Base-by-base conservation (phyloP, 2,888 invertebrate species). In the Tenthredo notha region DNA sequence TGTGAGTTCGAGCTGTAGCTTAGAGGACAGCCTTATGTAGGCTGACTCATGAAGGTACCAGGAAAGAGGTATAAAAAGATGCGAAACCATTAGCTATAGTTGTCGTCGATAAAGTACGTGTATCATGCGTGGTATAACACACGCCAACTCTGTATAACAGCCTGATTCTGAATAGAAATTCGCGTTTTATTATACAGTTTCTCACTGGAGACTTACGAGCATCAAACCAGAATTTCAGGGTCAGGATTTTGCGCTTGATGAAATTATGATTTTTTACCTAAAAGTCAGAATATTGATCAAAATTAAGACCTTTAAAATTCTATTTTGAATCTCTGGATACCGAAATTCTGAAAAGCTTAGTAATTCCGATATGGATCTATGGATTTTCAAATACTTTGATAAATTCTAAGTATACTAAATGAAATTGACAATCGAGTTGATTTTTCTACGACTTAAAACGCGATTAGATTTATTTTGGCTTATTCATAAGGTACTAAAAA, bases 11-110 rank as follows among this genome's bases (percentile, higher is more conserved):
- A 87, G 88, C 87, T 88, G 87, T 84, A 87, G 88, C 87, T 88
- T 88, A 89, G 89, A 88, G 88, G 90, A 89, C 88, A 88, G 89
- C 92, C 92, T 92, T 92, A 92, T 91, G 92, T 89, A 92, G 92
- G 88, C 90, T 90, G 91, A 91, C 88, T 90, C 88, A 89, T 89
- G 90, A 88, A 87, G 88, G 88, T 92, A 91, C 91, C 89, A 88
- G 90, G 91, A 91, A 92, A 89, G 88, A 85, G 86, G 86, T 77
- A 84, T 58, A 91, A 91, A 89, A 92, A 92, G 86, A 85, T 87
- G 85, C 84, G 40, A 80, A 61, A 80, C 77, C 77, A 50, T 50
- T 47, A 47, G 80, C 33, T 37, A 61, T 61, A 61, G 40, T 61
- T 80, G 80, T 80, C 50, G 77, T 50, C 50, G 29, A 29, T 47